Evolutionary conservation across 2,113 vertebrate genomes (phyloP).

Genomic region (Ictalurus punctatus): DNA sequence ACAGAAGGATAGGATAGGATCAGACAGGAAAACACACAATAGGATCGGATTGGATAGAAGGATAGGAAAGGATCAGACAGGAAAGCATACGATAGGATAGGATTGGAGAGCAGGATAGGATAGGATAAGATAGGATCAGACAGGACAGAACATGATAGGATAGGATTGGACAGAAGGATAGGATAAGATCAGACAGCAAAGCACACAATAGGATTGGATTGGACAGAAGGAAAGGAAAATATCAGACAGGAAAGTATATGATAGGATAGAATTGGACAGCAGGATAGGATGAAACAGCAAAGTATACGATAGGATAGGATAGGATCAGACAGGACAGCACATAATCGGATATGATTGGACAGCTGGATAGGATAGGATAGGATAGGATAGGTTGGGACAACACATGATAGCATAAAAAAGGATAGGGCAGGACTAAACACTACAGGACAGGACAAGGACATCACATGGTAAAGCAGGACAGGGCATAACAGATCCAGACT

Average conservation of each 20-base stretch:
- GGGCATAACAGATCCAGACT: not conserved
- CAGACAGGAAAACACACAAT: too few species aligned
- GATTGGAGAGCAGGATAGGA: not conserved
- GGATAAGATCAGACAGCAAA: too few species aligned
- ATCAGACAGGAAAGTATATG: not conserved
- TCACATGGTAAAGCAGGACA: not conserved
- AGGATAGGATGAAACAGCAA: too few species aligned
- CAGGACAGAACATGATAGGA: too few species aligned
- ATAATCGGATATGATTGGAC: not conserved
- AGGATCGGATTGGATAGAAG: too few species aligned
- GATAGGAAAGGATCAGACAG: too few species aligned
- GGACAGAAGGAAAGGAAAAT: too few species aligned
- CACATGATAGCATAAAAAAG: not conserved
- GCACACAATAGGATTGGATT: too few species aligned
- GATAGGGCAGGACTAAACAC: not conserved
- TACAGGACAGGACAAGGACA: not conserved
- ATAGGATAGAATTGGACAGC: not conserved
- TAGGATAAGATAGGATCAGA: too few species aligned
- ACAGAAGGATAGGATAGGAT: not conserved
- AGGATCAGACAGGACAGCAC: not conserved
- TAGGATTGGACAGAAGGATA: too few species aligned
- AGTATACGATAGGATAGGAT: not conserved
- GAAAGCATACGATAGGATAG: not conserved
- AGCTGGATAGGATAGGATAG: not conserved
- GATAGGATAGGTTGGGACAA: not conserved